Evolutionary conservation across 2,797 vertebrate species (phyloP).

Genomic region (Aeoliscus strigatus): DNA sequence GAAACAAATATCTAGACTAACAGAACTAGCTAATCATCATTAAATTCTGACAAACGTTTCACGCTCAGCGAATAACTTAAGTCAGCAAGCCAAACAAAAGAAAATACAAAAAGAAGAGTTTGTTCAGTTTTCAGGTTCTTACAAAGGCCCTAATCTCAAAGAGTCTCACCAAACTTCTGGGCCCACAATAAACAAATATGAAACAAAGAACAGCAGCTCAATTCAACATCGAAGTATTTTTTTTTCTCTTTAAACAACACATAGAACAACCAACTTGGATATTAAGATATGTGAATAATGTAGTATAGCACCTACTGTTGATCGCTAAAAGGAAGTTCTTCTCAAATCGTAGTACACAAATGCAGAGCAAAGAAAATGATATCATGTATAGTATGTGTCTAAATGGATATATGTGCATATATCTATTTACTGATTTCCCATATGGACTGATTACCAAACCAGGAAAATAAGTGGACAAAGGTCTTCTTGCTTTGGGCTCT

Average conservation of each 20-base stretch:
- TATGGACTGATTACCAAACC: conserved; percentile 93
- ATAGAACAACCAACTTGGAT: conserved; percentile 99
- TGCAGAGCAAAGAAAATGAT: conserved; percentile 77
- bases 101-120: conserved; percentile 50
- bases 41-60: conserved; percentile 99
- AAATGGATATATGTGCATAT: conserved; percentile 79
- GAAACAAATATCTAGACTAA: conserved; percentile 99
- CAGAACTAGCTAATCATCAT: conserved; percentile 99
- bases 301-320: conserved; percentile 99
- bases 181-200: conserved; percentile 75
- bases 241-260: conserved; percentile 84
- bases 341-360: conserved; percentile 80
- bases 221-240: conserved; percentile 82
- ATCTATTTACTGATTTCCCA: conserved; percentile 94
- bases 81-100: conserved; percentile 74
- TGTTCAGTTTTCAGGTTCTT: conserved; percentile 73
- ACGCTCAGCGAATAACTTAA: conserved; percentile 95
- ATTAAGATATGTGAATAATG: conserved; percentile 99
- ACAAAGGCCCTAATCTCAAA: conserved; percentile 70
- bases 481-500: conserved; percentile 99
- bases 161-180: conserved; percentile 68
- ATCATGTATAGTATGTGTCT: conserved; percentile 75
- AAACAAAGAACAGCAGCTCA: conserved; percentile 82
- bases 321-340: conserved; percentile 98
- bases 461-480: conserved; percentile 92